Evolutionary conservation across 1,140 invertebrate genomes (phyloP).

Genomic region (Musca domestica): DNA sequence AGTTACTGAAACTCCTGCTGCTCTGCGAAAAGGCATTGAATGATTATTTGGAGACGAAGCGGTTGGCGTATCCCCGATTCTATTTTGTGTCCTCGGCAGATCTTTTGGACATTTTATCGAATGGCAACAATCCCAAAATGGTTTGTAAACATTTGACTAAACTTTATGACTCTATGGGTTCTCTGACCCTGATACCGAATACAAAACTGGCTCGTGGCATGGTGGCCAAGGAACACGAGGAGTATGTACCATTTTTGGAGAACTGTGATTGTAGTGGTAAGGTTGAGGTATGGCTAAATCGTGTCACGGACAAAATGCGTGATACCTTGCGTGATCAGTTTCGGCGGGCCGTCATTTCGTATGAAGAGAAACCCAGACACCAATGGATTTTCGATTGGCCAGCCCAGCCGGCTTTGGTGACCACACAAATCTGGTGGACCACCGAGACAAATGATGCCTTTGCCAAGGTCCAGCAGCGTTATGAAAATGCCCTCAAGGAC

Average conservation of each 20-base stretch:
- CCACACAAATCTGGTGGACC: constrained; percentile 94
- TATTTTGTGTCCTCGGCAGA: constrained; percentile 94
- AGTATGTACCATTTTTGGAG: constrained; percentile 71
- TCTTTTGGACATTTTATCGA: constrained; percentile 91
- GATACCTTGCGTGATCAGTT: constrained; percentile 76
- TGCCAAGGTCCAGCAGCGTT: constrained; percentile 84
- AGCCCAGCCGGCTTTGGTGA: constrained; percentile 79
- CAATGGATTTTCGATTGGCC: constrained; percentile 92
- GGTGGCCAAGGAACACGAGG: constrained; percentile 82
- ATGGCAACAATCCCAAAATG: constrained; percentile 85
- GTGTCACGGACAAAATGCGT: constrained; percentile 79
- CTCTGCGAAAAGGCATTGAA: constrained; percentile 92
- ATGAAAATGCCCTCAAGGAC: constrained; percentile 90
- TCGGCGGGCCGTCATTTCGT: constrained; percentile 74
- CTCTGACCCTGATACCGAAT: constrained; percentile 70
- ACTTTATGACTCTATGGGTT: constrained; percentile 87
- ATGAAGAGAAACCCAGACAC: constrained; percentile 88
- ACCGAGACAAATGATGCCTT: constrained; percentile 89
- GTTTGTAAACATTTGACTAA: constrained; percentile 86
- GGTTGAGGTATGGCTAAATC: constrained; percentile 88
- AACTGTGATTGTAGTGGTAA: constrained; percentile 83
- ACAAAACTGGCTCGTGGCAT: constrained; percentile 62
- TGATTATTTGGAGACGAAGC: constrained; percentile 93
- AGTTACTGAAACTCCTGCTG: constrained; percentile 69
- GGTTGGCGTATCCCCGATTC: constrained; percentile 88